Evolutionary conservation across 2,888 invertebrate genomes (phyloP).

Genomic region (Zhuqinia jingwanae): DNA sequence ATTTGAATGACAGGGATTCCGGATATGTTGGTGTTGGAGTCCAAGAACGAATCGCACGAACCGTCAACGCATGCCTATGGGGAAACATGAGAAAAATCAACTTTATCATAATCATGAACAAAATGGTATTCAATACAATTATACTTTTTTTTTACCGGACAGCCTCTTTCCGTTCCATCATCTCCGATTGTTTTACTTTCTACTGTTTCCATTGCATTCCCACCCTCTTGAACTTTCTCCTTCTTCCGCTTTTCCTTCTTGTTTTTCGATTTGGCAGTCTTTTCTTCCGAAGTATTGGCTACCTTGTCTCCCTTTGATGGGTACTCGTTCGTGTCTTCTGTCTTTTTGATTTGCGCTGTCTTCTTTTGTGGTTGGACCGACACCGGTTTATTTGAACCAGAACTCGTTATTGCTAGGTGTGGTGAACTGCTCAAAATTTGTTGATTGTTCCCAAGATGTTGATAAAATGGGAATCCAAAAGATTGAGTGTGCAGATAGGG

Average conservation of each 20-base stretch:
- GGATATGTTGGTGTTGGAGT: conserved; percentile 71
- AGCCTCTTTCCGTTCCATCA: conserved; percentile 61
- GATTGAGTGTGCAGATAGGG: conserved; percentile 16
- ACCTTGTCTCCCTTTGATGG: no score
- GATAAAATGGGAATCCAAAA: conserved; percentile 43
- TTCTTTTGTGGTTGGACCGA: not conserved
- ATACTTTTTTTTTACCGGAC: conserved; percentile 67
- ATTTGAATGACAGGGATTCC: conserved; percentile 77
- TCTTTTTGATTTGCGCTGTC: no score
- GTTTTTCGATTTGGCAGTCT: no score
- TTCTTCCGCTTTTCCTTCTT: conserved; percentile 56
- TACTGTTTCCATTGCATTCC: conserved; percentile 18
- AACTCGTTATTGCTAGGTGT: not conserved
- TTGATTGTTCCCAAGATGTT: no score
- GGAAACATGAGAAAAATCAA: not conserved
- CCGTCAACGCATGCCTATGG: conserved; percentile 70
- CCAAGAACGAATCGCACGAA: conserved; percentile 49
- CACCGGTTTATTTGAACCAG: not conserved
- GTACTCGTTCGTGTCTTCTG: no score
- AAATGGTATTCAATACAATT: no score
- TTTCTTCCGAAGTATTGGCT: no score
- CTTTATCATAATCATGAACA: no score
- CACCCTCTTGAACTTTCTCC: conserved; percentile 32
- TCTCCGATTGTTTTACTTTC: conserved; percentile 62
- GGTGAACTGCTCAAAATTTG: not conserved